Evolutionary conservation across 1,140 invertebrate species (phyloP).

Genomic region (Pantala flavescens): DNA sequence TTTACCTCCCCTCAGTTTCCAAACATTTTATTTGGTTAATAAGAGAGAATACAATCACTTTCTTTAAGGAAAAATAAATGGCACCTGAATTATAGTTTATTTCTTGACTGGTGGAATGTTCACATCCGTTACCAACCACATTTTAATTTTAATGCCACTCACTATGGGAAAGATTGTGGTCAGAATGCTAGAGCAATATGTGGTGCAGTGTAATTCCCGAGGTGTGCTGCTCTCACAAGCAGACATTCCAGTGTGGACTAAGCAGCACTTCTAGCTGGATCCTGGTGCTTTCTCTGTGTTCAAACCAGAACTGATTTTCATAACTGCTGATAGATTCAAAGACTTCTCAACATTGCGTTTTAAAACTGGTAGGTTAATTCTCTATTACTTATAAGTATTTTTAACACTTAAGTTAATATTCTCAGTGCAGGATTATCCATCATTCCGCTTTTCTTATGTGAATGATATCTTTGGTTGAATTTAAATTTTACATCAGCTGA

Average conservation of each 20-base stretch:
- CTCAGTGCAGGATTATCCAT: background rate
- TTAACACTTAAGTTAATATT: background rate
- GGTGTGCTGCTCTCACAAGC: background rate
- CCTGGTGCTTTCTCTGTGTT: background rate
- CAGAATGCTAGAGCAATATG: background rate
- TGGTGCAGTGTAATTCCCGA: background rate
- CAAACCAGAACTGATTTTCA: background rate
- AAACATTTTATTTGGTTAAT: background rate
- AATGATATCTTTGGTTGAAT: too few relatives aligned
- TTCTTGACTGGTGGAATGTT: background rate
- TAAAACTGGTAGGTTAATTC: background rate
- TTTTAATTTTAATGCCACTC: background rate
- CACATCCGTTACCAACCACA: background rate
- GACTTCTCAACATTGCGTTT: slow-evolving; percentile 5
- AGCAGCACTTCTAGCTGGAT: background rate
- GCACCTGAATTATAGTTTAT: background rate
- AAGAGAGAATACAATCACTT: background rate
- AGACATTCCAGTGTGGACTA: background rate
- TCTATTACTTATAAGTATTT: slow-evolving; percentile 3
- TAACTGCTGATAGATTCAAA: background rate
- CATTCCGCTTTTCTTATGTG: background rate
- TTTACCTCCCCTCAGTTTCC: background rate
- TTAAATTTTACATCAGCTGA: too few relatives aligned
- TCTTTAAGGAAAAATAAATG: background rate
- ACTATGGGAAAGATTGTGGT: slow-evolving; percentile 5